Evolutionary conservation across 2,888 invertebrate genomes (phyloP), one percentile per base, ranked within the genome.

Genomic region (Dugesia japonica): DNA sequence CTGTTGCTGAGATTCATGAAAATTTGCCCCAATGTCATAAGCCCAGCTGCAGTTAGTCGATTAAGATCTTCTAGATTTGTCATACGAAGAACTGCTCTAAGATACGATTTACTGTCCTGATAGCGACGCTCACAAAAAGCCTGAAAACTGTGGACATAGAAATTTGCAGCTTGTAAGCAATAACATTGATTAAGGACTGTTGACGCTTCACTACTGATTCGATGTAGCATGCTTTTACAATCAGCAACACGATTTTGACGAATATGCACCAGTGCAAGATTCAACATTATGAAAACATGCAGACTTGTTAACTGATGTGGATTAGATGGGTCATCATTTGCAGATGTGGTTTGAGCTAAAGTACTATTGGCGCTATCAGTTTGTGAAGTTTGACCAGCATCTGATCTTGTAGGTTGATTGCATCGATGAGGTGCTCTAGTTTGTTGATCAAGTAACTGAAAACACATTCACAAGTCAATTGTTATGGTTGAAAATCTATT

Each of bases 31-130:
- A 97, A 88, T 78, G 98, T 87, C 74, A 98, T 94, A 75, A 97
- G 88, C 20, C 94, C 94, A 83, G 95, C 94, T 0, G 94, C 94
- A 9, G 95, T 97, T 77, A 98, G 87, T 72, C 97, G 88, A 86
- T 95, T 95, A 79, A 98, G 87, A 86, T 98, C 97, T 85, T 98
- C 97, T 0, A 94, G 91, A 86, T 97, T 97, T 26, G 95, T 94
- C 93, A 97, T 94, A 86, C 94, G 94, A 71, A 97, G 86, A 0
- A 95, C 94, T 86, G 97, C 95, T 79, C 94, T 88, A 75, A 97
- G 88, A 83, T 92, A 94, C 79, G 86, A 94, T 94, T 97, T 97
- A 80, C 95, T 94, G 86, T 98, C 95, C 82, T 94, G 92, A 84
- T 93, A 94, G 83, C 92, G 88, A 79, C 91, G 91, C 84, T 94